Evolutionary conservation across 1,140 invertebrate species (phyloP).

Genomic region (Caenorhabditis brenneri): DNA sequence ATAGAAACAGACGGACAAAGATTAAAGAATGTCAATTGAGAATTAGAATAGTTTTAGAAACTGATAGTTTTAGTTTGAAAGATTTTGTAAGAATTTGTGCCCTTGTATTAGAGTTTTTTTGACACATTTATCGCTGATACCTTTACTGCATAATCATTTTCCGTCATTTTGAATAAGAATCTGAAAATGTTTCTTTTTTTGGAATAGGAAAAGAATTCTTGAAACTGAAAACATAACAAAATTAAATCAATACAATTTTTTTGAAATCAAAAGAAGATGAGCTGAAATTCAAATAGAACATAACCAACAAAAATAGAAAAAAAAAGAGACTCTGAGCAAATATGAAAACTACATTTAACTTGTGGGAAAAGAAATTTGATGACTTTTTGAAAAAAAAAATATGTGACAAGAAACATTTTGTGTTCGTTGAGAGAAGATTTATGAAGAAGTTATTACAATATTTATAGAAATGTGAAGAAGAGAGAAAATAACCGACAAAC

Average conservation of each 20-base stretch:
- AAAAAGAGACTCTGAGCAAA: neutral
- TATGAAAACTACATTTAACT: neutral
- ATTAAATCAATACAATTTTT: neutral
- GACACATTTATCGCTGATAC: too few species aligned
- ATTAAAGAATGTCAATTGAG: neutral
- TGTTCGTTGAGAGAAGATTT: neutral
- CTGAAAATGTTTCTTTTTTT: neutral
- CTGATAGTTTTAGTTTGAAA: too few species aligned
- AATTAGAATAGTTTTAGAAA: too few species aligned
- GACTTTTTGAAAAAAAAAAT: too few species aligned
- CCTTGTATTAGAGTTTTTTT: too few species aligned
- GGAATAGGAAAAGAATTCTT: neutral
- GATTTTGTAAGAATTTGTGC: neutral
- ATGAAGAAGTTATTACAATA: neutral
- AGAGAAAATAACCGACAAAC: neutral
- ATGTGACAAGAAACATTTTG: neutral
- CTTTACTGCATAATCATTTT: slow-evolving; percentile 34
- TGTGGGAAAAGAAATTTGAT: neutral
- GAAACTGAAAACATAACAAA: neutral
- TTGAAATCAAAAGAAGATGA: neutral
- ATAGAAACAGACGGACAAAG: too few species aligned
- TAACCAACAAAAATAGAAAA: slow-evolving; percentile 31
- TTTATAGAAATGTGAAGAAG: neutral
- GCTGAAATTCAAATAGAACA: slow-evolving; percentile 37
- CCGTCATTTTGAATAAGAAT: neutral